Base-by-base conservation (phyloP, 2,797 vertebrate species). In the Chiloscyllium punctatum region DNA sequence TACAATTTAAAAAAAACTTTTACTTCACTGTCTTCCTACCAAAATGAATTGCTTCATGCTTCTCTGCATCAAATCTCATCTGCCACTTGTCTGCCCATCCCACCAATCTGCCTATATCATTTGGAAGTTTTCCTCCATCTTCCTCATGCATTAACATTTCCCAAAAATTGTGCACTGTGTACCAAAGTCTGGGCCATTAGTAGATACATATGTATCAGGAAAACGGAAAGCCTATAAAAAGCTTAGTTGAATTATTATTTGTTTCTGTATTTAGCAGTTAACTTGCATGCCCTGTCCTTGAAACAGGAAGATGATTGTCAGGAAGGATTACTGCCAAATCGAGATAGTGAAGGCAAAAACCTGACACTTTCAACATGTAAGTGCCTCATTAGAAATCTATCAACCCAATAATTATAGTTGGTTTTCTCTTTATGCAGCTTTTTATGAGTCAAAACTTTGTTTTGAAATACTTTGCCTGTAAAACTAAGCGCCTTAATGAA, bases 301-400 rank as follows among this genome's bases (percentile, higher is more conserved):
- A 33, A 37, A n/a, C 23, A 2, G 3, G 16, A 68, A n/a, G n/a
- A 18, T 42, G 79, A 8, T 92, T 92, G 90, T 68, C 37, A 66
- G 57, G 9, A 37, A 68, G 48, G 42, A 51, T 5, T 72, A 5
- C 11, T 72, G 42, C 23, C 37, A 69, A 57, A 68, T 33, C 71
- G 30, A 2, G 18, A 72, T 51, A 42, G 37, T 48, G 37, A 57
- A 88, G 86, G 21, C 48, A 48, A 94, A 72, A 2, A 33, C 57
- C 42, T 53, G 33, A 37, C 90, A 92, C 37, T 18, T 11, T 92
- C 37, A 66, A 68, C 90, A 92, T 48, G 9, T 33, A 74, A 74
- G 37, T 74, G 69, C 94, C 48, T 94, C 71, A 74, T 94, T 94
- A 37, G 25, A 74, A 74, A 74, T 94, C 94, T 48, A 71, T 30